Conservation (phyloP, 2,797 vertebrate genomes). For the Nasua narica region DNA sequence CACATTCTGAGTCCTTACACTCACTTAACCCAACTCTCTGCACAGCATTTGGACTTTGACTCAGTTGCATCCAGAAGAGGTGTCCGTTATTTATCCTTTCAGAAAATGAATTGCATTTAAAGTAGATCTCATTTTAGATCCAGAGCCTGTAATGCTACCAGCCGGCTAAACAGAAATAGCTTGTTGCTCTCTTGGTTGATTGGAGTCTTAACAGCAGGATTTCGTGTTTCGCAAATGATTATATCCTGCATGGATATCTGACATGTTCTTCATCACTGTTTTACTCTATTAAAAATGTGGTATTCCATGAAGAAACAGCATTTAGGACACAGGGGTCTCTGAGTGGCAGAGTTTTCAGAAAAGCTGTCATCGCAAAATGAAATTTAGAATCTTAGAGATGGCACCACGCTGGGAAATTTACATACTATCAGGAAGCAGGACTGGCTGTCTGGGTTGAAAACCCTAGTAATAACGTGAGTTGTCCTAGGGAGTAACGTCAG, state of each 20-base stretch:
- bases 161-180: slow-evolving; percentile 55
- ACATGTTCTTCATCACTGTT: neutral
- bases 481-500: slow-evolving; percentile 37
- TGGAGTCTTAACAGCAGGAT: slow-evolving; percentile 42
- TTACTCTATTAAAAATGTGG: slow-evolving; percentile 39
- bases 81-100: slow-evolving; percentile 38
- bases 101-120: slow-evolving; percentile 70
- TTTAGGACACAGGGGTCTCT: slow-evolving; percentile 41
- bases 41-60: neutral
- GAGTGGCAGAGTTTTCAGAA: slow-evolving; percentile 19
- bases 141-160: slow-evolving; percentile 54
- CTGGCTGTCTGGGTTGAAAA: slow-evolving; percentile 48
- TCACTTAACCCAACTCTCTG: accelerated
- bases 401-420: slow-evolving; percentile 69
- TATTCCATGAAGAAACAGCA: neutral
- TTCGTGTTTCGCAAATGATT: slow-evolving; percentile 24
- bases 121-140: slow-evolving; percentile 66
- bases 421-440: slow-evolving; percentile 45
- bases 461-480: neutral
- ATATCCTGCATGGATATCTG: neutral
- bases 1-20: neutral
- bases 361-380: slow-evolving; percentile 54
- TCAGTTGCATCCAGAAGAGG: slow-evolving; percentile 18
- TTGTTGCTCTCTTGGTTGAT: slow-evolving; percentile 60
- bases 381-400: slow-evolving; percentile 57